Evolutionary conservation across 2,113 vertebrate species (phyloP).

Genomic region (Caracal caracal): DNA sequence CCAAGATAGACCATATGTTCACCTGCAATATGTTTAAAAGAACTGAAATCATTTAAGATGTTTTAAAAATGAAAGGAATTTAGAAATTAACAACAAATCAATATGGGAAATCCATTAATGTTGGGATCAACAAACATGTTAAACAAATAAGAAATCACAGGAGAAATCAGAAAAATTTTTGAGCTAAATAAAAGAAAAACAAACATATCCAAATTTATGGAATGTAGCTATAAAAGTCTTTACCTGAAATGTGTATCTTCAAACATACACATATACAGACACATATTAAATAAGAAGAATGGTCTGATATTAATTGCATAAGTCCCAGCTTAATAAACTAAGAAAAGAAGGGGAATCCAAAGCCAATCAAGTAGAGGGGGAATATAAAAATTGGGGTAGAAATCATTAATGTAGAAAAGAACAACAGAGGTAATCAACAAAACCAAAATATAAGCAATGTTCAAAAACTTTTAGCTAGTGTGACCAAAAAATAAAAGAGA

Average conservation of each 20-base stretch:
- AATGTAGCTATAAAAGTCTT: background rate
- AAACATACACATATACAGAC: background rate
- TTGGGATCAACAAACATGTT: background rate
- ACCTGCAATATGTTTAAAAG: background rate
- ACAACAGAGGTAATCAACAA: background rate
- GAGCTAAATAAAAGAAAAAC: background rate
- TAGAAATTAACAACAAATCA: background rate
- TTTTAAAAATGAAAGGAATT: background rate
- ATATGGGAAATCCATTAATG: background rate
- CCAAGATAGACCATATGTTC: background rate
- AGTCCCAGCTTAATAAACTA: background rate
- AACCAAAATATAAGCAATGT: background rate
- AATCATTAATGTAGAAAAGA: background rate
- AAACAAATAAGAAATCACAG: background rate
- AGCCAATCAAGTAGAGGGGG: background rate
- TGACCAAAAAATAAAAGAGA: background rate
- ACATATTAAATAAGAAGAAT: background rate
- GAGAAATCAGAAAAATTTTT: background rate
- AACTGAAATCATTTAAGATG: background rate
- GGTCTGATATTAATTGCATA: background rate
- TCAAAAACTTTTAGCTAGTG: background rate
- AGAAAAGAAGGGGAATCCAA: background rate
- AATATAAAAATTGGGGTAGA: background rate
- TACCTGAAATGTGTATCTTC: background rate
- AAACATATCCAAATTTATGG: background rate